A percentile compares a stretch with the other conserved stretches of the same genome.
Conservation (phyloP, 1,140 invertebrate species). For the Conopomorpha cramerella region DNA sequence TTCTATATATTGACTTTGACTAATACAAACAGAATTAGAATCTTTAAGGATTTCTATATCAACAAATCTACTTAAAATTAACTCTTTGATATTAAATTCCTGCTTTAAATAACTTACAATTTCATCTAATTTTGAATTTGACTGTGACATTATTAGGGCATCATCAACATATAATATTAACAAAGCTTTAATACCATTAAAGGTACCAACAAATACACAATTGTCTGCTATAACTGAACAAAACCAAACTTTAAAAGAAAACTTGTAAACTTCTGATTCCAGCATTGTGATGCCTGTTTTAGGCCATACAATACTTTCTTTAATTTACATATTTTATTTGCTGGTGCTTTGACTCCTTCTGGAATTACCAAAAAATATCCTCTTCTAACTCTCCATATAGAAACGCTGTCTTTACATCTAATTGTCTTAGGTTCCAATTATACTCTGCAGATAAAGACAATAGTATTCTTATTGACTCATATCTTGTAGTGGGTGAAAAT, state of each 20-base stretch:
- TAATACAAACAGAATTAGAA: not conserved
- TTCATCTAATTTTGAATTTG: not conserved
- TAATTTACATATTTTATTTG: conserved; percentile 10
- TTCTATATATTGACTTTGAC: conserved; percentile 3
- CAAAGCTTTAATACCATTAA: not conserved
- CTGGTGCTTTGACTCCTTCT: conserved; percentile 4
- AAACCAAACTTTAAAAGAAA: conserved; percentile 20
- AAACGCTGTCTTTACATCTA: conserved; percentile 44
- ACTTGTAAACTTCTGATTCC: conserved; percentile 19
- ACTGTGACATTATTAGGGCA: not conserved
- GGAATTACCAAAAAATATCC: conserved; percentile 25
- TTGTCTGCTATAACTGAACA: conserved; percentile 12
- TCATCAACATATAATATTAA: conserved; percentile 3
- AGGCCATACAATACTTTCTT: conserved; percentile 19
- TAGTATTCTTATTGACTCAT: conserved; percentile 34
- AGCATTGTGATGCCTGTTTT: conserved; percentile 20
- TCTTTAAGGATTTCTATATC: not conserved
- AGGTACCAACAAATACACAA: conserved; percentile 14
- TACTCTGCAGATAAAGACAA: conserved; percentile 19
- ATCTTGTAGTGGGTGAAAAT: conserved; percentile 34
- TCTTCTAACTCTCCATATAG: conserved; percentile 26
- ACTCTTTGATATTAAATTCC: not conserved
- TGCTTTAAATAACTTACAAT: not conserved
- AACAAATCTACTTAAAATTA: not conserved
- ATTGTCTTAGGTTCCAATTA: conserved; percentile 19